A percentile compares a stretch with the other conserved stretches of the same genome.
phyloP scores from a whole-genome alignment of 2,797 vertebrate species.

The Otolemur crassicaudatus region DNA sequence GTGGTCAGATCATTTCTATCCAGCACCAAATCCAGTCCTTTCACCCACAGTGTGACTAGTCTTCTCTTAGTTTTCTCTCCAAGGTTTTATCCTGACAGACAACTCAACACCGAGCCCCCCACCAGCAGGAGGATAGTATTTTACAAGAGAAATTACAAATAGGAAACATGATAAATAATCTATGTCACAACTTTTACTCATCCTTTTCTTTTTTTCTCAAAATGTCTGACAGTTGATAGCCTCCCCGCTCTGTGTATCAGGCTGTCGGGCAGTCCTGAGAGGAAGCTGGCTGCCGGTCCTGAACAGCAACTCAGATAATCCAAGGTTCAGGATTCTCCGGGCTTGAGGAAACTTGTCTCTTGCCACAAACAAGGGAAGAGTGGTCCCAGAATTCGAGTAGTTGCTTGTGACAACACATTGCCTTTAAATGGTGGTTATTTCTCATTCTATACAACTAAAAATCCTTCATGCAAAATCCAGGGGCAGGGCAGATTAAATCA shows the following conservation, averaged over 20 bases:
- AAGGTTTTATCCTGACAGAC: background rate
- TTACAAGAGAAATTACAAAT: background rate
- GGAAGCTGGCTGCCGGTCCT: background rate
- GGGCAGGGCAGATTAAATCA: background rate
- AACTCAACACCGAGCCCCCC: background rate
- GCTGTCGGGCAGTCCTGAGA: background rate
- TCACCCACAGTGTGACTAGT: background rate
- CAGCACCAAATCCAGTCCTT: background rate
- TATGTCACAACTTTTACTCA: background rate
- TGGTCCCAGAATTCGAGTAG: background rate
- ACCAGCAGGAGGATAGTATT: background rate
- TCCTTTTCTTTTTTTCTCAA: background rate
- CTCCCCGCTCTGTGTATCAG: background rate
- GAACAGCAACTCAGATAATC: background rate
- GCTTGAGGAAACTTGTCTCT: background rate
- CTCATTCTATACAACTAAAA: background rate
- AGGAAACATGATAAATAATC: background rate
- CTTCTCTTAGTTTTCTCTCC: conserved; percentile 30
- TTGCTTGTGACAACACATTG: background rate
- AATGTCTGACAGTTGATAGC: background rate
- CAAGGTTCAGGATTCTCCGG: background rate
- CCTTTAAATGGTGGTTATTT: background rate
- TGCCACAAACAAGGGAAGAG: background rate
- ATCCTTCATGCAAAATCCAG: background rate
- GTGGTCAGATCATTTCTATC: background rate